A percentile compares a stretch with the other conserved stretches of the same genome.
These are phyloP conservation scores for Gulo gulo DNA, from an alignment of 2,113 vertebrate species.

Conservation along the genomic window DNA sequence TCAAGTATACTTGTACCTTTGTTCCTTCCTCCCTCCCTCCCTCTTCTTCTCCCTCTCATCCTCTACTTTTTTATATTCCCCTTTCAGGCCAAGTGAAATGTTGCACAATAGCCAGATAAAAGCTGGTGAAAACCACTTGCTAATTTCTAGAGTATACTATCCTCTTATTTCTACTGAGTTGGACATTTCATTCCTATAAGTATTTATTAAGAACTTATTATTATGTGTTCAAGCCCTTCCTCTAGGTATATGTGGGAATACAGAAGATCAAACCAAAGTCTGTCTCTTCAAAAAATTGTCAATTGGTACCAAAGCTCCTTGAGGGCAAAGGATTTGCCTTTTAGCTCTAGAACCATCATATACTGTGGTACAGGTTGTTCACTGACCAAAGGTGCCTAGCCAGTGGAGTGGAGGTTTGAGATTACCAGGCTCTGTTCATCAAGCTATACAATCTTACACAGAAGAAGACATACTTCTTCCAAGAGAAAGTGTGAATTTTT, in stretches of 20 bases:
- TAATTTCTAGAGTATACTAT: not conserved
- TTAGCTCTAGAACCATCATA: not conserved
- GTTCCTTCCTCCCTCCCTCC: not conserved
- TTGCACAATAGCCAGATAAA: not conserved
- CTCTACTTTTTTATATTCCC: not conserved
- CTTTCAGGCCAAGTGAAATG: not conserved
- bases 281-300: not conserved
- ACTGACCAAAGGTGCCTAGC: not conserved
- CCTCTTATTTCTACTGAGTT: not conserved
- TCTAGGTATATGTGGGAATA: not conserved
- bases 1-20: not conserved
- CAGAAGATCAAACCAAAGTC: not conserved
- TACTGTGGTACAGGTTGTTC: not conserved
- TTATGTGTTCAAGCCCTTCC: not conserved
- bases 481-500: not conserved
- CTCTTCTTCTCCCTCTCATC: not conserved
- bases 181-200: not conserved
- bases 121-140: conserved; percentile 33
- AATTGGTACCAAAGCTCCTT: not conserved
- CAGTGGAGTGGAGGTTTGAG: not conserved
- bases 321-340: not conserved
- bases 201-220: conserved; percentile 26
- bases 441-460: not conserved
- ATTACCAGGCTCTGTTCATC: not conserved
- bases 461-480: not conserved